These are phyloP conservation scores for Acronicta psi DNA, from an alignment of 2,888 invertebrate species.

Conservation along the genomic window DNA sequence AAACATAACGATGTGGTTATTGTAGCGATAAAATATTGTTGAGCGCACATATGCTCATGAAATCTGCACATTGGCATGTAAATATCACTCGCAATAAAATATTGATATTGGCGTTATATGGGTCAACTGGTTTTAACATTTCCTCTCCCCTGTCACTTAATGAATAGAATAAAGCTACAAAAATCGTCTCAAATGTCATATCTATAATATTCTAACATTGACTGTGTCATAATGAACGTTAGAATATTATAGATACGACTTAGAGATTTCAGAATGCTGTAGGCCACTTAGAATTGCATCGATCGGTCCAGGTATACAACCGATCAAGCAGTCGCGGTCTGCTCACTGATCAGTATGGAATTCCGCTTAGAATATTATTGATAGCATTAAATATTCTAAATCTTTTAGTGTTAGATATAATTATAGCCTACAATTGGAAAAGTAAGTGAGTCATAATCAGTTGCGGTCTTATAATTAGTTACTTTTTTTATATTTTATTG, in stretches of 20 bases:
- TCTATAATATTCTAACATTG: too few relatives aligned
- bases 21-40: constrained; percentile 14
- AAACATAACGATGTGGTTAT: constrained; percentile 8
- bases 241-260: constrained; percentile 1
- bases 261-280: background rate
- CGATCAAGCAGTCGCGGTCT: constrained; percentile 8
- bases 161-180: too few relatives aligned
- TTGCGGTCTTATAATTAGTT: too few relatives aligned
- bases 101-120: constrained; percentile 29
- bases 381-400: too few relatives aligned
- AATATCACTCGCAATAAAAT: constrained; percentile 29
- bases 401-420: too few relatives aligned
- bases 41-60: constrained; percentile 11
- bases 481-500: too few relatives aligned
- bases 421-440: too few relatives aligned
- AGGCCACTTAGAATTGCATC: background rate
- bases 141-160: too few relatives aligned
- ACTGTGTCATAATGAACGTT: background rate
- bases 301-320: constrained; percentile 1
- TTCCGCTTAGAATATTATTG: constrained; percentile 1
- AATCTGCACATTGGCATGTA: constrained; percentile 35
- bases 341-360: constrained; percentile 13
- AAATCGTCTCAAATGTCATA: too few relatives aligned
- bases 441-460: too few relatives aligned
- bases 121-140: constrained; percentile 25